Conservation (phyloP, 1,140 invertebrate genomes). For the Megalonaias nervosa region DNA sequence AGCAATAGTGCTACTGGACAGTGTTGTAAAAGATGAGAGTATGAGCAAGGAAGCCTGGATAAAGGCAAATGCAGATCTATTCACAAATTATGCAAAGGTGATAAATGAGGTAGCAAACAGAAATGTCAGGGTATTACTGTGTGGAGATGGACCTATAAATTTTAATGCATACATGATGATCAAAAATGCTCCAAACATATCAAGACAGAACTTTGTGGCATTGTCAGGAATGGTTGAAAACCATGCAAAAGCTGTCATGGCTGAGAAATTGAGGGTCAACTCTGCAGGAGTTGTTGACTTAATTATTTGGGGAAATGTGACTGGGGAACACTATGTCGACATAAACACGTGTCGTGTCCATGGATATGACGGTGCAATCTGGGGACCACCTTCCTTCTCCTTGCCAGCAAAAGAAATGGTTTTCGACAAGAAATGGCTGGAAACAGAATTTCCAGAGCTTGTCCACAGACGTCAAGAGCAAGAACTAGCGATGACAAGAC, state of each 20-base stretch:
- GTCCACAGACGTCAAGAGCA: conserved; percentile 42
- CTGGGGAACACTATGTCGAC: conserved; percentile 60
- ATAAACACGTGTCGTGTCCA: conserved; percentile 57
- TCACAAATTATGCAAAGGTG: conserved; percentile 57
- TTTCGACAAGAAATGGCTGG: conserved; percentile 66
- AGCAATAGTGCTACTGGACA: conserved; percentile 65
- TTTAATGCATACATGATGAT: conserved; percentile 64
- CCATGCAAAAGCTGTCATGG: conserved; percentile 65
- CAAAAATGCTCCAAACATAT: conserved; percentile 58
- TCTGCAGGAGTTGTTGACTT: conserved; percentile 64
- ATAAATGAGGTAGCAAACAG: conserved; percentile 60
- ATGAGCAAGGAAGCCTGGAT: conserved; percentile 54
- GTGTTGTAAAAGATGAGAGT: conserved; percentile 48
- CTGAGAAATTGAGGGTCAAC: conserved; percentile 62
- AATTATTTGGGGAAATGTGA: conserved; percentile 68
- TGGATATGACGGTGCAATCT: conserved; percentile 67
- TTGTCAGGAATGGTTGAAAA: conserved; percentile 63
- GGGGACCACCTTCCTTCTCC: conserved; percentile 67
- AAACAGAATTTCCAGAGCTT: conserved; percentile 57
- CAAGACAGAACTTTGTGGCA: conserved; percentile 64
- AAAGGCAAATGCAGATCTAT: conserved; percentile 56
- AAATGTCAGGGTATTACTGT: conserved; percentile 61
- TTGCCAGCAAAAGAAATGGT: conserved; percentile 61
- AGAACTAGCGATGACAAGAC: conserved; percentile 43
- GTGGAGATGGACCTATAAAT: conserved; percentile 65